Percentiles rank a stretch among this genome's conserved stretches.
Evolutionary conservation across 2,113 vertebrate genomes (phyloP).

Genomic region (Climacteris rufus): DNA sequence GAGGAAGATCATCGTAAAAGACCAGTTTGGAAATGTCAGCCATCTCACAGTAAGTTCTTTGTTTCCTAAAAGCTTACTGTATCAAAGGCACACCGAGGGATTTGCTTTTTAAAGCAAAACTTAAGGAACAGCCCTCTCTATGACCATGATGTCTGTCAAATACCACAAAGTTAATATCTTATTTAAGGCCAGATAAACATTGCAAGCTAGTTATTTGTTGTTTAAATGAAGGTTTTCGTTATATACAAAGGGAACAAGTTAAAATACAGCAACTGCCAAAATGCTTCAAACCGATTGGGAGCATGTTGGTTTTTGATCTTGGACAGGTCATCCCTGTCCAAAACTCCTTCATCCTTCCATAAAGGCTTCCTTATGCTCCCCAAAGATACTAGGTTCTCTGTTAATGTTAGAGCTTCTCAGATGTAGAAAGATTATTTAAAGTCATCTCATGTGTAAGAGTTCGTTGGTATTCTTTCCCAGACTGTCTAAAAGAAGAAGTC

Average conservation of each 20-base stretch:
- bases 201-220: not conserved
- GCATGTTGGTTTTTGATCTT: not conserved
- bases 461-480: not conserved
- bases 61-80: not conserved
- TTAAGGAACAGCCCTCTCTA: not conserved
- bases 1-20: not conserved
- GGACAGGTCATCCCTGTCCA: not conserved
- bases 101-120: not conserved
- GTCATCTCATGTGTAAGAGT: not conserved
- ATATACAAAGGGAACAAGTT: not conserved
- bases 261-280: not conserved
- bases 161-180: not conserved
- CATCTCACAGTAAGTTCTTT: not conserved
- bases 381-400: not conserved
- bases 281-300: not conserved
- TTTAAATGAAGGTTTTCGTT: not conserved
- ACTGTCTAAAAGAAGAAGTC: not conserved
- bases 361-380: not conserved
- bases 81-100: not conserved
- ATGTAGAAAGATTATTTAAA: not conserved
- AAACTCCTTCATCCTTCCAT: not conserved
- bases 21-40: not conserved
- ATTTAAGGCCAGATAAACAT: not conserved
- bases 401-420: not conserved
- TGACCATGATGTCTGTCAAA: not conserved